Evolutionary conservation across 2,888 invertebrate species (phyloP), one percentile per base, ranked within the genome.

Genomic region (Heliconius ismenius): DNA sequence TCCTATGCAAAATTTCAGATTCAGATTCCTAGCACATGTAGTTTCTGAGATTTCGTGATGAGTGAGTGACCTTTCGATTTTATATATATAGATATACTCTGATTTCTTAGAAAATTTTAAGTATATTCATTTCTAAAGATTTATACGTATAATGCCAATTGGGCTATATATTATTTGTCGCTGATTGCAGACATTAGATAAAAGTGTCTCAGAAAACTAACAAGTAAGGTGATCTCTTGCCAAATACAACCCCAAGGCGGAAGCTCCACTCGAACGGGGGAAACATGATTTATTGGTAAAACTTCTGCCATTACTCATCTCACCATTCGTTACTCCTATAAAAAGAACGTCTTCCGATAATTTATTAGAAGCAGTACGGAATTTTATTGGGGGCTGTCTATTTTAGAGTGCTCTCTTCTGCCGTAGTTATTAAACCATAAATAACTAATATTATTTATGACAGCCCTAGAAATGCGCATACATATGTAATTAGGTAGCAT

Each of bases 321-420:
- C 88, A 92, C 89, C 93, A 93, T 93, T 93, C 93, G 93, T 92
- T 92, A 92, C 91, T 92, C 88, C 92, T 92, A 92, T 93, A 93
- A 94, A 92, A 93, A 93, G 89, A 91, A 90, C 90, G 90, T 91
- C 91, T 92, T 89, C 87, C 88, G 84, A 92, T 91, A 91, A 93
- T 92, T 92, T 93, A 93, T 94, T 88, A 87, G 88, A 84, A 85
- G 84, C 86, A 86, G 87, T 90, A 92, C 90, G 87, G 89, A 80
- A 75, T 92, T 93, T 93, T 92, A 92, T 92, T 89, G 88, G 82
- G 82, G 80, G 81, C 83, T 84, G 83, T 83, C 90, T 90, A 92
- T 91, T 91, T 91, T 89, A 84, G 87, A 91, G 88, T 90, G 88
- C 90, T 88, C 88, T 83, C 49, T 49, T 49, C 49, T 18, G 83